Base-by-base conservation (phyloP, 2,888 invertebrate genomes). In the Gastrophysa polygoni region DNA sequence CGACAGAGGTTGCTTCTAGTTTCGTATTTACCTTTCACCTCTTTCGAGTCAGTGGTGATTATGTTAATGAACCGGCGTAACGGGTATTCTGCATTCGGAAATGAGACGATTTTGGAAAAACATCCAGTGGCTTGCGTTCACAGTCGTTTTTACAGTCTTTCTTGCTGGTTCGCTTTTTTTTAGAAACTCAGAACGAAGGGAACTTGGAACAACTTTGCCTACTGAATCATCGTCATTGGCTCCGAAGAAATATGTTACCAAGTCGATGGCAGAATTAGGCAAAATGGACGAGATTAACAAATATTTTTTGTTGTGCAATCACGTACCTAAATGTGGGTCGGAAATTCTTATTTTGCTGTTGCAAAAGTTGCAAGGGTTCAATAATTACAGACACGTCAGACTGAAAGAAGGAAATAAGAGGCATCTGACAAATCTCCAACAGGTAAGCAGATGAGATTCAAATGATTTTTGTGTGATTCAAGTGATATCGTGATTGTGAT, bases 291-390 rank as follows among this genome's bases (percentile, higher is more conserved):
- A 82, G 68, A 78, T 82, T 49, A 84, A 83, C 73, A 80, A 81
- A 54, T 81, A 85, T 72, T 80, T 86, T 59, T 72, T 88, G 55
- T 85, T 88, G 79, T 82, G 88, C 71, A 88, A 88, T 68, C 80
- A 85, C 44, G 82, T 88, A 11, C 87, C 88, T 1, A 85, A 85
- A 69, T 83, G 86, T 46, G 88, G 88, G 11, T 83, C 86, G 3
- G 87, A 87, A 75, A 80, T 86, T 71, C 75, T 88, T 54, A 84
- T 87, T n/a, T 76, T 87, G 64, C 77, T 88, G 24, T 72, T 88
- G 58, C 85, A 87, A 71, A 84, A 84, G 76, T 78, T 88, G 61
- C 85, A 87, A 73, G 85, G 85, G n/a, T 74, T 75, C 66, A 88
- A 88, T 75, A 84, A 82, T 58, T 88, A 86, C 72, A 83, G 83